Conservation (phyloP, 2,113 vertebrate species). For the Gnathochromis pfefferi region DNA sequence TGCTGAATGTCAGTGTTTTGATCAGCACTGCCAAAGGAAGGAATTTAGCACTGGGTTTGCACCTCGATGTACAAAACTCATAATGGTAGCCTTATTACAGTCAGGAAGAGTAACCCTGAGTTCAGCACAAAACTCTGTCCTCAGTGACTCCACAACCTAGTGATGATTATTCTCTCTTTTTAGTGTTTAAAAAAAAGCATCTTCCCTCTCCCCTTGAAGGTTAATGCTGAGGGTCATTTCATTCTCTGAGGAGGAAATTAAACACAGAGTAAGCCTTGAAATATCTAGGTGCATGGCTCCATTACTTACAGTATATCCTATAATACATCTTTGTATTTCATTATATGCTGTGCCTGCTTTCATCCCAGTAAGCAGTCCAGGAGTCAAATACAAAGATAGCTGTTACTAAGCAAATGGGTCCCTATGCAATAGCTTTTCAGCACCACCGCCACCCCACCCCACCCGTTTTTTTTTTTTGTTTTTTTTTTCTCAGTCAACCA, state of each 20-base stretch:
- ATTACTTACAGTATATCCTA: constrained; percentile 56
- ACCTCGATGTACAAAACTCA: constrained; percentile 5
- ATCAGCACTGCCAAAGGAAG: constrained; percentile 23
- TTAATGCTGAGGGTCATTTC: constrained; percentile 61
- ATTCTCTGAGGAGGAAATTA: constrained; percentile 64
- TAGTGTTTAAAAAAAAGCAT: constrained; percentile 32
- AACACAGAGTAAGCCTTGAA: constrained; percentile 56
- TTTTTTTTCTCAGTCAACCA: constrained; percentile 29
- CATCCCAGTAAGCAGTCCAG: constrained; percentile 59
- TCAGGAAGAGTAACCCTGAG: background rate
- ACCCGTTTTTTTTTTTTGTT: background rate
- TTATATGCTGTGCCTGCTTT: constrained; percentile 56
- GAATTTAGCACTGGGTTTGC: background rate
- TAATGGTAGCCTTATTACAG: background rate
- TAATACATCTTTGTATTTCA: constrained; percentile 69
- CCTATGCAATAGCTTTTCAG: constrained; percentile 42
- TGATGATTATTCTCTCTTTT: constrained; percentile 44
- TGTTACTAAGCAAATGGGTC: constrained; percentile 63
- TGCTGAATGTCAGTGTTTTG: constrained; percentile 18
- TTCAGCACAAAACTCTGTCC: constrained; percentile 21
- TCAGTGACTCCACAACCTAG: constrained; percentile 16
- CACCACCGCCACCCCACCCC: background rate
- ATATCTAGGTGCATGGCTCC: constrained; percentile 48
- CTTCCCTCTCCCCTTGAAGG: constrained; percentile 41
- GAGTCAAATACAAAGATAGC: constrained; percentile 68